Percentiles rank a stretch among this genome's conserved stretches.
phyloP scores from a whole-genome alignment of 2,797 vertebrate genomes.

The Ptychobarbus kaznakovi region DNA sequence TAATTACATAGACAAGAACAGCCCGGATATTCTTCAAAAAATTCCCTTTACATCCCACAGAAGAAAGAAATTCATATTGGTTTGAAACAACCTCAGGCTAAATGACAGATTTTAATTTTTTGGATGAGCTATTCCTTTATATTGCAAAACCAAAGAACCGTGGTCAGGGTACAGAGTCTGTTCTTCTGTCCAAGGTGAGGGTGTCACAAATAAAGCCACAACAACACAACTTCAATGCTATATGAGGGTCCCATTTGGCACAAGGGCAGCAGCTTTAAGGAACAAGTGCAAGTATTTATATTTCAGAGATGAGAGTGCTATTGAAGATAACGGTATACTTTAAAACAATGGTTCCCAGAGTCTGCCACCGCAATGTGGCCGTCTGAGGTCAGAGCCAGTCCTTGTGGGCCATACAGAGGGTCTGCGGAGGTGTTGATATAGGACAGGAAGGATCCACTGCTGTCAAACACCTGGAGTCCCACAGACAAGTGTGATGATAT shows the following conservation, averaged over 20 bases:
- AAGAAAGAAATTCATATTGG: neutral
- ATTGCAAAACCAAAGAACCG: neutral
- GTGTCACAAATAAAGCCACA: slow-evolving; percentile 1
- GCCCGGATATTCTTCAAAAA: neutral
- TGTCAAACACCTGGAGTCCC: slow-evolving; percentile 91
- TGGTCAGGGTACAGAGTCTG: neutral
- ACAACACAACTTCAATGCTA: slow-evolving; percentile 3
- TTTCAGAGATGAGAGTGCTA: slow-evolving; percentile 68
- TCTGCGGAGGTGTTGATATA: slow-evolving; percentile 99
- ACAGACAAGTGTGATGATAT: neutral
- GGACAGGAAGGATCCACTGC: slow-evolving; percentile 96
- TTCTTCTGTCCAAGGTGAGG: neutral
- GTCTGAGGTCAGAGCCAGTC: slow-evolving; percentile 93
- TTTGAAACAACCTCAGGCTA: neutral
- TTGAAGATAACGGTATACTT: slow-evolving; percentile 97
- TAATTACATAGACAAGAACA: neutral
- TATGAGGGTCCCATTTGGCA: slow-evolving; percentile 31
- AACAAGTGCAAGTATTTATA: slow-evolving; percentile 11
- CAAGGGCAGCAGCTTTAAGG: slow-evolving; percentile 5
- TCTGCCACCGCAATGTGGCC: slow-evolving; percentile 97
- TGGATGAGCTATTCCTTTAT: neutral
- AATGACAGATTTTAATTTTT: neutral
- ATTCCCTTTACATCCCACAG: neutral
- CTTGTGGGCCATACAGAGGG: slow-evolving; percentile 96
- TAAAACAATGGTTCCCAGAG: slow-evolving; percentile 99